phyloP scores from a whole-genome alignment of 2,797 vertebrate genomes.

The Manis javanica region DNA sequence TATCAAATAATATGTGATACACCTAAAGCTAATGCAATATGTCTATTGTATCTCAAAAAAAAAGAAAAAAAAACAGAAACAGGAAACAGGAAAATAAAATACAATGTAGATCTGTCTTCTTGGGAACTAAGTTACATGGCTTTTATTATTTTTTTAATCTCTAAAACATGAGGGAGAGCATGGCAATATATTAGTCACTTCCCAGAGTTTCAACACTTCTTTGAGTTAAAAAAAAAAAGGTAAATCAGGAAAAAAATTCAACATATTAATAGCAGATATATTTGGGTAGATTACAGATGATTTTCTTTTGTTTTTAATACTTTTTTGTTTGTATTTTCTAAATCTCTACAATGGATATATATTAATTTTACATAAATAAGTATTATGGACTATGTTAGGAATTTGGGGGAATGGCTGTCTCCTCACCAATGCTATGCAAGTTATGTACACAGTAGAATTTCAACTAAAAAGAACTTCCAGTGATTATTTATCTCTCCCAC shows the following conservation, averaged over 20 bases:
- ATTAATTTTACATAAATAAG: not conserved
- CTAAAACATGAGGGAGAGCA: not conserved
- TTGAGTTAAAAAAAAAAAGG: conserved; percentile 21
- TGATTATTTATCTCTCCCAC: not conserved
- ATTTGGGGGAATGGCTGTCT: not conserved
- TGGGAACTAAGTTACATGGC: not conserved
- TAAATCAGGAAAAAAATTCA: not conserved
- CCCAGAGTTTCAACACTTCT: not conserved
- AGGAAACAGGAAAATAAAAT: not conserved
- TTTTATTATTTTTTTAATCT: not conserved
- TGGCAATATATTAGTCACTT: not conserved
- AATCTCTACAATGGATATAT: not conserved
- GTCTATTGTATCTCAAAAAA: not conserved
- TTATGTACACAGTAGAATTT: not conserved
- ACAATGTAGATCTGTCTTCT: not conserved
- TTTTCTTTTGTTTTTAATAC: not conserved
- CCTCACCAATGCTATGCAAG: not conserved
- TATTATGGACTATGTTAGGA: not conserved
- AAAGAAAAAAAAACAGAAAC: not conserved
- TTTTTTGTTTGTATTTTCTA: not conserved
- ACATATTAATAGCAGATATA: not conserved
- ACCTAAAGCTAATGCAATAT: not conserved
- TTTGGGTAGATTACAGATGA: not conserved
- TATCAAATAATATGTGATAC: not conserved
- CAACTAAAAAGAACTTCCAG: not conserved